These are phyloP conservation scores for Melinaea menophilus DNA, from an alignment of 2,888 invertebrate species.

Conservation along the genomic window DNA sequence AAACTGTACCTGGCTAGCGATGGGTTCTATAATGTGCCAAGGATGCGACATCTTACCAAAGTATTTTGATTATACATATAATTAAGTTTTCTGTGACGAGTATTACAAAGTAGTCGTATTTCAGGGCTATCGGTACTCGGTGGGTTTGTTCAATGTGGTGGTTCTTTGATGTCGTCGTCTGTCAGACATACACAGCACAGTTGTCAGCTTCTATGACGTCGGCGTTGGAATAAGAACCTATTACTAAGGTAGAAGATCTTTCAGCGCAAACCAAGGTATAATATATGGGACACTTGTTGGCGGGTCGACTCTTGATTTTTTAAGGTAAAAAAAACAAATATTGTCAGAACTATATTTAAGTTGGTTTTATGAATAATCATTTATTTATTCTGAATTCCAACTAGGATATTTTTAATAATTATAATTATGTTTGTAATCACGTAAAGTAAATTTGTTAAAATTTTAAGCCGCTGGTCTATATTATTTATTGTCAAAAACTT, in stretches of 20 bases:
- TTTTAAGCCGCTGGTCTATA: too few relatives aligned
- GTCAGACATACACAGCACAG: slow-evolving; percentile 96
- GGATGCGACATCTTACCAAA: slow-evolving; percentile 95
- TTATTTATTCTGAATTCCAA: too few relatives aligned
- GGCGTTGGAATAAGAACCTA: slow-evolving; percentile 89
- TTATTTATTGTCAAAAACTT: too few relatives aligned
- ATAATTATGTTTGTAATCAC: too few relatives aligned
- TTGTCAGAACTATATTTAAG: too few relatives aligned
- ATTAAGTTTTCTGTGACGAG: too few relatives aligned
- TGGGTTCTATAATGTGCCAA: slow-evolving; percentile 95
- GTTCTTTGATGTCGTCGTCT: slow-evolving; percentile 95
- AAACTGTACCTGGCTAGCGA: slow-evolving; percentile 95
- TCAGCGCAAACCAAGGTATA: slow-evolving; percentile 92
- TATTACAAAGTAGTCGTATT: slow-evolving; percentile 21
- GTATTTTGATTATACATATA: slow-evolving; percentile 64
- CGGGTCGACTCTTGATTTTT: slow-evolving; percentile 94
- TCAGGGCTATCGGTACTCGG: slow-evolving; percentile 91
- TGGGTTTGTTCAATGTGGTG: slow-evolving; percentile 95
- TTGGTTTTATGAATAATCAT: too few relatives aligned
- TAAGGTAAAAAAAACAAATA: slow-evolving; percentile 66
- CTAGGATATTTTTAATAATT: too few relatives aligned
- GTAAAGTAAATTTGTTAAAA: too few relatives aligned
- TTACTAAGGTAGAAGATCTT: slow-evolving; percentile 93
- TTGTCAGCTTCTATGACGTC: slow-evolving; percentile 94
- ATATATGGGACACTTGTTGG: slow-evolving; percentile 90